Percentiles rank a stretch among this genome's conserved stretches.
Conservation (phyloP, 35 echinoderm and acorn worm species). For the Stichopus chloronotus region DNA sequence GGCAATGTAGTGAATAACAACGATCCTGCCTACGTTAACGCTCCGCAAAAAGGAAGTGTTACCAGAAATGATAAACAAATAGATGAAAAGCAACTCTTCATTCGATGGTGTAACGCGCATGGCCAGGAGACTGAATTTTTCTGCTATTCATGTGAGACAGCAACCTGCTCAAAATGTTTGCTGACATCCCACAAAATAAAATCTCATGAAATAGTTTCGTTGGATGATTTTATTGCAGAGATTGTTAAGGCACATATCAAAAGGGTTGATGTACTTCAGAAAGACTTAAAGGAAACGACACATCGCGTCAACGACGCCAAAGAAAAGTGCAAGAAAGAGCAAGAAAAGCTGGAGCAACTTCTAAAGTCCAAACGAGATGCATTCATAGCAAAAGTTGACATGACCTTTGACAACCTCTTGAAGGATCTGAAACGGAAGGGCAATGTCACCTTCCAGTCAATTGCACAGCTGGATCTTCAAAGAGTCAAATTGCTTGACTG, state of each 20-base stretch:
- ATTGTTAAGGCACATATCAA: neutral
- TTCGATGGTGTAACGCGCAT: neutral
- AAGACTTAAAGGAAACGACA: neutral
- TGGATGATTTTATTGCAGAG: constrained; percentile 16
- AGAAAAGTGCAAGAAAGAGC: neutral
- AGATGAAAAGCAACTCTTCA: neutral
- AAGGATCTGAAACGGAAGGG: neutral
- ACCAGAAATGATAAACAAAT: neutral
- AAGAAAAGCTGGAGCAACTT: neutral
- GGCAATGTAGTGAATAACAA: neutral
- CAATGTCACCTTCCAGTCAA: neutral
- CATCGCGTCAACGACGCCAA: neutral
- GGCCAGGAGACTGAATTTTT: constrained; percentile 11
- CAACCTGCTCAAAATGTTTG: constrained; percentile 16
- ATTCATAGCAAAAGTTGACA: neutral
- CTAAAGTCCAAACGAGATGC: neutral
- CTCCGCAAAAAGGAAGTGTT: neutral
- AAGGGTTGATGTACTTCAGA: neutral
- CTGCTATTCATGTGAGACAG: constrained; percentile 30
- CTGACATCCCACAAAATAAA: constrained; percentile 20
- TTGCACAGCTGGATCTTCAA: neutral
- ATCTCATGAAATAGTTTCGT: neutral
- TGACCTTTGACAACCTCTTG: neutral
- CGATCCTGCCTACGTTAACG: neutral
- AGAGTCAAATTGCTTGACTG: neutral